These are phyloP conservation scores for Archocentrus centrarchus DNA, from an alignment of 2,113 vertebrate species.

Conservation along the genomic window DNA sequence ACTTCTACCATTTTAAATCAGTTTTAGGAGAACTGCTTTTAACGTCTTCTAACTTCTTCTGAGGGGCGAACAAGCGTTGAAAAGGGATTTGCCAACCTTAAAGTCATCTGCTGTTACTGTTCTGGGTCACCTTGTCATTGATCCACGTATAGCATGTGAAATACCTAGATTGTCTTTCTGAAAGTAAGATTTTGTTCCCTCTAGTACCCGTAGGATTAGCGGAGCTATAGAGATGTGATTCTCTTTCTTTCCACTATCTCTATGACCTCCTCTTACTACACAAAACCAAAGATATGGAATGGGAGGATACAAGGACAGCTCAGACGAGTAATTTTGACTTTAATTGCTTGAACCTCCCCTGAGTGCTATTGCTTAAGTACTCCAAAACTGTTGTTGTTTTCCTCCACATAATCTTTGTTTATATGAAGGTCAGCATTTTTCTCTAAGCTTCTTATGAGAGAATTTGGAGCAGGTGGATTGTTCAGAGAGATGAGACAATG, in stretches of 20 bases:
- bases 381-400: conserved; percentile 78
- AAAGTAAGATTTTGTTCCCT: conserved; percentile 48
- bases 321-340: conserved; percentile 78
- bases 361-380: conserved; percentile 74
- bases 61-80: conserved; percentile 24
- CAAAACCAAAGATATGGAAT: conserved; percentile 49
- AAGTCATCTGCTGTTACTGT: conserved; percentile 44
- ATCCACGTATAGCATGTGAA: conserved; percentile 56
- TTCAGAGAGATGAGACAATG: conserved; percentile 54
- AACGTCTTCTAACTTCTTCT: conserved; percentile 6
- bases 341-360: conserved; percentile 77
- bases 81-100: conserved; percentile 45
- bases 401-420: conserved; percentile 77
- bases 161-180: conserved; percentile 64
- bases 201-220: conserved; percentile 50
- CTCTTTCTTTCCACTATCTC: conserved; percentile 50
- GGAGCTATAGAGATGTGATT: conserved; percentile 32
- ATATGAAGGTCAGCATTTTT: conserved; percentile 77
- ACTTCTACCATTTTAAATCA: conserved; percentile 1
- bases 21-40: not conserved
- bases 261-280: conserved; percentile 63
- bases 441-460: conserved; percentile 75
- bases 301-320: conserved; percentile 72
- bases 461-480: conserved; percentile 75
- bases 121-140: conserved; percentile 71